Base-by-base conservation (phyloP, 2,888 invertebrate species). In the Bhutanitis thaidina region DNA sequence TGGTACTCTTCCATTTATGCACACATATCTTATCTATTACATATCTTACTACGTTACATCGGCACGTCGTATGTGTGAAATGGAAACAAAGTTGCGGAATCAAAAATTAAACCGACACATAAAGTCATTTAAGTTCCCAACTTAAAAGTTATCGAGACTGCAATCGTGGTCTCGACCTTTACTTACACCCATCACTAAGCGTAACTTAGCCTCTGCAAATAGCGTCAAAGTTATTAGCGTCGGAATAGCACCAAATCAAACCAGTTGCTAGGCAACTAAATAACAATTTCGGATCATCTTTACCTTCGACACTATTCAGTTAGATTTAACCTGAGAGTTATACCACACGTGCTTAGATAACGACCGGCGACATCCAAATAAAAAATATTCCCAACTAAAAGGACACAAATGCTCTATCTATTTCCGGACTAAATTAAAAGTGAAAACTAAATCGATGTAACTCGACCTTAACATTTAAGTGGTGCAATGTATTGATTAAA, bases 401-500 rank as follows among this genome's bases (percentile, higher is more conserved):
- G 10, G 12, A 12, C 13, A 1, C 12, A 12, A 10, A 8, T 27
- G 7, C 8, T 27, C 7, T 27, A 27, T 8, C 27, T 49, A 49
- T 55, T 57, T 56, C 49, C 43, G 34, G 43, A 54, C 10, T 20
- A 47, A 30, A 49, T 63, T 50, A 55, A 67, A 66, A 69, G 67
- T 64, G 61, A 62, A 60, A 61, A 60, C 16, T 29, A n/a, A 55
- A 62, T 60, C 62, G 58, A 59, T 63, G 53, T 61, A 61, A 43
- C 12, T 9, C 65, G 75, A 80, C 77, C 78, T 80, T 77, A 69
- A 64, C 71, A 65, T 62, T 76, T 54, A 50, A 65, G 62, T 71
- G 68, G 76, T 80, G 79, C 77, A 74, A 64, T 58, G 64, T 78
- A 80, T 81, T 65, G 80, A 80, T 80, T 70, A 57, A 20, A 56